A percentile compares a stretch with the other conserved stretches of the same genome.
Conservation (phyloP, 2,888 invertebrate genomes). For the Scotopteryx bipunctaria region DNA sequence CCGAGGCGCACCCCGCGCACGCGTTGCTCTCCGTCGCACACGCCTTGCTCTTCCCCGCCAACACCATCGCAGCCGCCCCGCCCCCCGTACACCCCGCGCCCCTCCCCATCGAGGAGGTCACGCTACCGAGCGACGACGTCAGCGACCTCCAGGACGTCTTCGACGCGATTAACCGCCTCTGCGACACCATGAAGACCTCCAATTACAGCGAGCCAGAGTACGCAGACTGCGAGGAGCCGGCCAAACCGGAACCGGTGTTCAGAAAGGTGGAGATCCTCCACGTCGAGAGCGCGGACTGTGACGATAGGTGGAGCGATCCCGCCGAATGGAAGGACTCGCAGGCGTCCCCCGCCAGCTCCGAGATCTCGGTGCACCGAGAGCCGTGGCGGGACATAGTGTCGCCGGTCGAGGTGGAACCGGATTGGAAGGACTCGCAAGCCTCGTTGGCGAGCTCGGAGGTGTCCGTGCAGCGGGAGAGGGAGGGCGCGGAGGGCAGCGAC, state of each 20-base stretch:
- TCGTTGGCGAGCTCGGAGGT: conserved; percentile 54
- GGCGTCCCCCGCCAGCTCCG: conserved; percentile 25
- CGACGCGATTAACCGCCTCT: conserved; percentile 76
- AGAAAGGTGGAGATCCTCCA: conserved; percentile 27
- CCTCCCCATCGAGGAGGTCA: conserved; percentile 61
- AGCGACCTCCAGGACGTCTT: conserved; percentile 75
- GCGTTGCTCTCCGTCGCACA: conserved; percentile 65
- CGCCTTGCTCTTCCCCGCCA: conserved; percentile 65
- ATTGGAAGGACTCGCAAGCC: conserved; percentile 34
- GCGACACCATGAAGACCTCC: conserved; percentile 76
- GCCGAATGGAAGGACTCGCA: conserved; percentile 23
- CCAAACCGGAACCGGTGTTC: conserved; percentile 14
- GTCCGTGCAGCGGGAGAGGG: conserved; percentile 42
- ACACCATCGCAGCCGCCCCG: conserved; percentile 46
- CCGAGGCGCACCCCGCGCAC: conserved; percentile 63
- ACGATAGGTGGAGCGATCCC: conserved; percentile 1
- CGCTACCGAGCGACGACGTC: conserved; percentile 63
- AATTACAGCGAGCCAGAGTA: conserved; percentile 49
- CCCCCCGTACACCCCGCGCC: conserved; percentile 35
- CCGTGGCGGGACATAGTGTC: conserved; percentile 21
- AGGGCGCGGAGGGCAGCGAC: conserved; percentile 49
- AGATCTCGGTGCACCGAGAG: conserved; percentile 22
- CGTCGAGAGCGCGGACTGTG: background rate
- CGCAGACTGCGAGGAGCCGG: conserved; percentile 27
- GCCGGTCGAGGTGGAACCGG: conserved; percentile 15